phyloP scores from a whole-genome alignment of 2,113 vertebrate genomes.

The Thalassoma bifasciatum region DNA sequence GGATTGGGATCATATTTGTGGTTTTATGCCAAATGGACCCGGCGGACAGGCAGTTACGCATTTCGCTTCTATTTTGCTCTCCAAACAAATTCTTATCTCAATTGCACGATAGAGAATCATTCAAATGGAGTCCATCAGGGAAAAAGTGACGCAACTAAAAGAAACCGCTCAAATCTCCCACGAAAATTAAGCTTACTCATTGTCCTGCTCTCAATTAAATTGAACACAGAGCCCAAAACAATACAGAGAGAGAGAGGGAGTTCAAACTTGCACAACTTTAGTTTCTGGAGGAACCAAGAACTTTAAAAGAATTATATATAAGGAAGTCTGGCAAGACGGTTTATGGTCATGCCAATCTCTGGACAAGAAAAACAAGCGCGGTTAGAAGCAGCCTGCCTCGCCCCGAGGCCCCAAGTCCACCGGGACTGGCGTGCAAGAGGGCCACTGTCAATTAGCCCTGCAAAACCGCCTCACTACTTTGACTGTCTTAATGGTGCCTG shows the following conservation, averaged over 20 bases:
- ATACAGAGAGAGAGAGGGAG: background rate
- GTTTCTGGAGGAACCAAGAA: conserved; percentile 3
- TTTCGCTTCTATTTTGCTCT: background rate
- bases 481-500: conserved; percentile 52
- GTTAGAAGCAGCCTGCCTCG: conserved; percentile 52
- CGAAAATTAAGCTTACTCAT: background rate
- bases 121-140: conserved; percentile 3
- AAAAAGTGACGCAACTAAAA: conserved; percentile 14
- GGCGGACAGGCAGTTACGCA: conserved; percentile 9
- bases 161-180: background rate
- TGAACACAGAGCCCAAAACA: background rate
- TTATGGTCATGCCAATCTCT: conserved; percentile 72
- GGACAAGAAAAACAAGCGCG: conserved; percentile 67
- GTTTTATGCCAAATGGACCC: conserved; percentile 15
- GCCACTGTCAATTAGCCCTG: conserved; percentile 78
- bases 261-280: background rate
- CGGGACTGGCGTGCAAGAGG: conserved; percentile 82
- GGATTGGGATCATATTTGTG: background rate
- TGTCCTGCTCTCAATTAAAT: background rate
- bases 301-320: conserved; percentile 6
- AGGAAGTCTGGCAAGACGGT: conserved; percentile 49
- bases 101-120: background rate
- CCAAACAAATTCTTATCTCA: background rate
- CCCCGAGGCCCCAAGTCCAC: conserved; percentile 69
- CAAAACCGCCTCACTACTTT: conserved; percentile 53